A percentile compares a stretch with the other conserved stretches of the same genome.
These are phyloP conservation scores for Rhagonycha lutea DNA, from an alignment of 2,888 invertebrate genomes.

Conservation along the genomic window DNA sequence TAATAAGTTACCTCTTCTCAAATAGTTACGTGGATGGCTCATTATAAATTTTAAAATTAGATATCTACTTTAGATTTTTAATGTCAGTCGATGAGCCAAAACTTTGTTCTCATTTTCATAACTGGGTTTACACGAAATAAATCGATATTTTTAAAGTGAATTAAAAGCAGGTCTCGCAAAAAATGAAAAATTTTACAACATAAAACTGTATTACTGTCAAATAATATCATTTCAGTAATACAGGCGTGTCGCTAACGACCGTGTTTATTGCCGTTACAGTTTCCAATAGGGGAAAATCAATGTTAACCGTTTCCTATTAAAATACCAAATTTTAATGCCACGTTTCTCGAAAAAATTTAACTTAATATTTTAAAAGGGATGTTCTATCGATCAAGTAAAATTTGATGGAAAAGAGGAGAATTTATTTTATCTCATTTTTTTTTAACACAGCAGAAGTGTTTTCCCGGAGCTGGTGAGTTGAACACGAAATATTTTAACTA, in stretches of 20 bases:
- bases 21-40: background rate
- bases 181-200: background rate
- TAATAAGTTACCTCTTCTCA: background rate
- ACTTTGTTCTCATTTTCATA: background rate
- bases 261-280: background rate
- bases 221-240: background rate
- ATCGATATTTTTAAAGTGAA: background rate
- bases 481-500: background rate
- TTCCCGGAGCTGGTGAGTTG: background rate
- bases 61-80: background rate
- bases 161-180: background rate
- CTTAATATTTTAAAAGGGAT: background rate
- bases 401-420: background rate
- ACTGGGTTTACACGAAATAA: background rate
- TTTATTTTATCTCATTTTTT: background rate
- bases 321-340: background rate
- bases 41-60: background rate
- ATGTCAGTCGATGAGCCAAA: background rate
- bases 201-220: constrained; percentile 1
- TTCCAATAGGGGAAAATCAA: constrained; percentile 1
- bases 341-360: background rate
- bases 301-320: background rate
- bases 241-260: constrained; percentile 2
- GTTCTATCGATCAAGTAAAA: background rate
- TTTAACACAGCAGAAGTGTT: background rate